phyloP scores from a whole-genome alignment of 2,113 vertebrate genomes.

The Otus sunia region DNA sequence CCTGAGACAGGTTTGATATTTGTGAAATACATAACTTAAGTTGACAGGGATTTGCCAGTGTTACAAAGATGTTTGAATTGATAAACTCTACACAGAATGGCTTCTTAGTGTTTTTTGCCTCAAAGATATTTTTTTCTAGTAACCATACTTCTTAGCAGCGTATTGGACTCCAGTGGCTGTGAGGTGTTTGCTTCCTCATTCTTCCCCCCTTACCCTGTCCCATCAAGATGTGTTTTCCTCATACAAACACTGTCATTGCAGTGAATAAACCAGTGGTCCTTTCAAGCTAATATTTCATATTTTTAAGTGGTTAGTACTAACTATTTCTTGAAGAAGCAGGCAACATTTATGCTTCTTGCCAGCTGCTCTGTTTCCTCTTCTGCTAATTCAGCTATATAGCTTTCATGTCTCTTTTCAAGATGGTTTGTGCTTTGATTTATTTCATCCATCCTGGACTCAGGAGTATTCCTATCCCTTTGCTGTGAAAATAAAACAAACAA shows the following conservation, averaged over 20 bases:
- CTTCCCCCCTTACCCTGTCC: background rate
- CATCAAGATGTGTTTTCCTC: background rate
- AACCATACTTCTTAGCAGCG: background rate
- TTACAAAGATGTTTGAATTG: background rate
- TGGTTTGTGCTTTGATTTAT: background rate
- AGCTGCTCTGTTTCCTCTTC: background rate
- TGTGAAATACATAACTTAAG: background rate
- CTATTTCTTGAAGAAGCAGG: background rate
- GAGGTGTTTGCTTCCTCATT: background rate
- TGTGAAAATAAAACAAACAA: background rate
- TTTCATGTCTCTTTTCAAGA: constrained; percentile 20
- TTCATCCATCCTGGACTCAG: background rate
- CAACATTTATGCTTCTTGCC: background rate
- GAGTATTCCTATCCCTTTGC: background rate
- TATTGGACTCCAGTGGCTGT: background rate
- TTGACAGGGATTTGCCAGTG: background rate
- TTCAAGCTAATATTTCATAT: background rate
- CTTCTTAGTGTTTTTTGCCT: background rate
- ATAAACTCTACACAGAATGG: background rate
- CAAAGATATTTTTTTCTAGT: background rate
- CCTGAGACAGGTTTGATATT: background rate
- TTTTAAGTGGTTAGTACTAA: background rate
- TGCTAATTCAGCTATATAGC: background rate
- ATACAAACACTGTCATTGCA: background rate
- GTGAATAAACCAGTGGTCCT: background rate